phyloP scores from a whole-genome alignment of 2,797 vertebrate genomes.

The Eleutherodactylus coqui region DNA sequence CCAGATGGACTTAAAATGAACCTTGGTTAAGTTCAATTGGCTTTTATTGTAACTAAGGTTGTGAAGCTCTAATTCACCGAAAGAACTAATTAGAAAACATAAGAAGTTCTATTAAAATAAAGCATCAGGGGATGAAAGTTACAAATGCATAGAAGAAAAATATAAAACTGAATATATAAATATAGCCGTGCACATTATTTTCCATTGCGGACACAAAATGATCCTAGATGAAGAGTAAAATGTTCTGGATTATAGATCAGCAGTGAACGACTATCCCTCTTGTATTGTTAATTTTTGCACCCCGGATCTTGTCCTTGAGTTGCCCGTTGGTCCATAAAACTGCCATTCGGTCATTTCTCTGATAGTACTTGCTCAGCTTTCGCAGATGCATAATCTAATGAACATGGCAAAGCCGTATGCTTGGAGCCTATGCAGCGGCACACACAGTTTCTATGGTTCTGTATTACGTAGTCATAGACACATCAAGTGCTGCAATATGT shows the following conservation, averaged over 20 bases:
- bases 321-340: too few species aligned
- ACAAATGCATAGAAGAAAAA: neutral
- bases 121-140: slow-evolving; percentile 18
- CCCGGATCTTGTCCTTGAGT: too few species aligned
- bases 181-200: neutral
- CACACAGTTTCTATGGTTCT: too few species aligned
- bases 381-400: neutral
- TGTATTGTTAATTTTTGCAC: too few species aligned
- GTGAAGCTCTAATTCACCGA: slow-evolving; percentile 54
- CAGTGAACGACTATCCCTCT: too few species aligned
- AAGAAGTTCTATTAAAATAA: slow-evolving; percentile 54
- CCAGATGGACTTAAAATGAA: slow-evolving; percentile 61
- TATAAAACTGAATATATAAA: neutral
- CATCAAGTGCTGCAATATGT: too few species aligned
- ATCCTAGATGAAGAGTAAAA: neutral
- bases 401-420: neutral
- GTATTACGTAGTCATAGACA: neutral
- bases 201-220: neutral
- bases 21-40: slow-evolving; percentile 60
- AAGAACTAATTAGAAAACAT: slow-evolving; percentile 54
- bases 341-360: neutral
- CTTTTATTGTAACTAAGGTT: slow-evolving; percentile 59
- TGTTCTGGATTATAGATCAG: too few species aligned
- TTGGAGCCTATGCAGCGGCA: too few species aligned
- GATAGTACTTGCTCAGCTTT: neutral